phyloP scores from a whole-genome alignment of 2,888 invertebrate species.

The Stomorhina lunata region DNA sequence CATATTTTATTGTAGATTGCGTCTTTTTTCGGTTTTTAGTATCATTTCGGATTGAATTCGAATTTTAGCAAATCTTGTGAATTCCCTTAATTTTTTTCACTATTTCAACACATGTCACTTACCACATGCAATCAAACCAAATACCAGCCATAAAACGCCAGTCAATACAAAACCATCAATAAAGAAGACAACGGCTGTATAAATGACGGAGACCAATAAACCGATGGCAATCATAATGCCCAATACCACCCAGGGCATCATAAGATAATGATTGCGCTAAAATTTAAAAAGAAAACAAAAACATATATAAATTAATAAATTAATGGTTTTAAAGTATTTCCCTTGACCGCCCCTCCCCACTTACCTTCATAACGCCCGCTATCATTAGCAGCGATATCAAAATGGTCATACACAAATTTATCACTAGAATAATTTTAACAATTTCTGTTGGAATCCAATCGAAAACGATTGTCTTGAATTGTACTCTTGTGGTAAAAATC shows the following conservation, averaged over 20 bases:
- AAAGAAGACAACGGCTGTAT: constrained; percentile 88
- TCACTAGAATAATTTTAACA: constrained; percentile 88
- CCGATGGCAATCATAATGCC: constrained; percentile 90
- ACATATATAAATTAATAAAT: too few species aligned
- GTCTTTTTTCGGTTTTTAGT: too few species aligned
- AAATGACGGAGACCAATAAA: constrained; percentile 88
- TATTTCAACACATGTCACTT: constrained; percentile 75
- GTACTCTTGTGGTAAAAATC: constrained; percentile 84
- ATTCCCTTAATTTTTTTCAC: not conserved
- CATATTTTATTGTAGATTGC: too few species aligned
- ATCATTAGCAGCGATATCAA: constrained; percentile 89
- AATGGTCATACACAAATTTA: constrained; percentile 91
- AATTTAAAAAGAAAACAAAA: constrained; percentile 73
- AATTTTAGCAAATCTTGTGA: too few species aligned
- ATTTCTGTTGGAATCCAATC: constrained; percentile 85
- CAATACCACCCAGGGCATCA: constrained; percentile 92
- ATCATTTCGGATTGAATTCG: too few species aligned
- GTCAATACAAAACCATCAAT: constrained; percentile 82
- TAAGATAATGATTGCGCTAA: constrained; percentile 89
- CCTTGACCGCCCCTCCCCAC: too few species aligned
- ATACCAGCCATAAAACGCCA: constrained; percentile 83
- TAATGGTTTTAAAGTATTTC: too few species aligned
- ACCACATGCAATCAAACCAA: constrained; percentile 84
- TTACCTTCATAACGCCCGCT: constrained; percentile 87
- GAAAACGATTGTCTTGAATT: constrained; percentile 89